Conservation (phyloP, 2,113 vertebrate genomes). For the Nannospalax galili region DNA sequence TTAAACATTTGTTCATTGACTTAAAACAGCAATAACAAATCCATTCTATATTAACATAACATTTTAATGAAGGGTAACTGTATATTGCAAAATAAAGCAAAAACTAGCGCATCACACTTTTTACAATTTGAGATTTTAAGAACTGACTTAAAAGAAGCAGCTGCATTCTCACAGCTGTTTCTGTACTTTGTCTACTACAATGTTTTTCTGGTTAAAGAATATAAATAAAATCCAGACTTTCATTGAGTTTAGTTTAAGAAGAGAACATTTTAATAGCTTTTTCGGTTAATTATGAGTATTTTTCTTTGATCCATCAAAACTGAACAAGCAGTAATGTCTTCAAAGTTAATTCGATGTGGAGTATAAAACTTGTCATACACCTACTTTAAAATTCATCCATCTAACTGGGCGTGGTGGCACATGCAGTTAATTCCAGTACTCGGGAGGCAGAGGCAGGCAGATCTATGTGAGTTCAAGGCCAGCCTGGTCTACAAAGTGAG, state of each 20-base stretch:
- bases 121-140: constrained; percentile 9
- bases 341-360: neutral
- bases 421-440: too few relatives aligned
- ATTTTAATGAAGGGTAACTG: neutral
- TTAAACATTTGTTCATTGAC: neutral
- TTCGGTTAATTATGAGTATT: neutral
- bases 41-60: neutral
- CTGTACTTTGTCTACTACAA: neutral
- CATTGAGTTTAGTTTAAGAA: neutral
- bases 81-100: neutral
- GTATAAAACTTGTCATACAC: neutral
- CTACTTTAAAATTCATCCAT: neutral
- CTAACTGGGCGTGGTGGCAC: too few relatives aligned
- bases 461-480: too few relatives aligned
- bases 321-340: neutral
- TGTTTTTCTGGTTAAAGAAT: neutral
- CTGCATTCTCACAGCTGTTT: neutral
- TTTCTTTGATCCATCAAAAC: constrained; percentile 32
- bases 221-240: neutral
- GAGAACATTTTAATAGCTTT: neutral
- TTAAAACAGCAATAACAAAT: neutral
- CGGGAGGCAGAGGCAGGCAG: too few relatives aligned
- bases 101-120: neutral
- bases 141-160: neutral
- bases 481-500: too few relatives aligned